Base-by-base conservation (phyloP, 2,888 invertebrate species). In the Synergus umbraculus region DNA sequence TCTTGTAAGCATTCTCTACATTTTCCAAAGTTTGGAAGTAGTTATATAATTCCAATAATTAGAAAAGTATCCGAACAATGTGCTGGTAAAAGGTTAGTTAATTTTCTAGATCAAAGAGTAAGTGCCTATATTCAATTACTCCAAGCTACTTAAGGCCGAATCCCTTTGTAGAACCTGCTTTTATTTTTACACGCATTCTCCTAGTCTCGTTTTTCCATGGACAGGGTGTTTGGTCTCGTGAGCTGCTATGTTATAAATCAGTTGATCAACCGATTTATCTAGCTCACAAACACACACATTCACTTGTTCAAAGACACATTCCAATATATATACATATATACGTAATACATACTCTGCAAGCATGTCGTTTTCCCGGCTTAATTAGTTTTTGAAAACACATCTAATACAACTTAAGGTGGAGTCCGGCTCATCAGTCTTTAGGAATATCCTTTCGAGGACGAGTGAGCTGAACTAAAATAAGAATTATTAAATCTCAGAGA, bases 201-300 rank as follows among this genome's bases (percentile, higher is more conserved):
- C 43, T 67, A 22, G 18, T 60, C 60, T 60, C 10, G 60, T 60
- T 60, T 60, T 60, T 22, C 22, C 60, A 0, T 12, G 10, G 4
- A 22, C 60, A 10, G 60, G 60, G 22, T 22, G 60, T 60, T 60
- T 60, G 60, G 12, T 4, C 18, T 60, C 60, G 60, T 60, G 12
- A 22, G 10, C 18, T 29, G 22, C 22, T 67, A 18, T 67, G 44
- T 67, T 18, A 46, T 67, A 67, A 44, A 67, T 67, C n/a, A 44
- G 22, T 67, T 67, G 67, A 67, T 67, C 67, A 67, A 46, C 22
- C 13, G 44, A 46, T 67, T 67, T 67, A 67, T 67, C 46, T 44
- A 7, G 18, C 44, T 43, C 4, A 44, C 12, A 22, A 44, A 44
- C 44, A 44, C 44, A 44, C 44, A 67, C 22, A 66, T 43, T 44